Conservation (phyloP, 2,797 vertebrate genomes). For the Halcyon chelicuti region DNA sequence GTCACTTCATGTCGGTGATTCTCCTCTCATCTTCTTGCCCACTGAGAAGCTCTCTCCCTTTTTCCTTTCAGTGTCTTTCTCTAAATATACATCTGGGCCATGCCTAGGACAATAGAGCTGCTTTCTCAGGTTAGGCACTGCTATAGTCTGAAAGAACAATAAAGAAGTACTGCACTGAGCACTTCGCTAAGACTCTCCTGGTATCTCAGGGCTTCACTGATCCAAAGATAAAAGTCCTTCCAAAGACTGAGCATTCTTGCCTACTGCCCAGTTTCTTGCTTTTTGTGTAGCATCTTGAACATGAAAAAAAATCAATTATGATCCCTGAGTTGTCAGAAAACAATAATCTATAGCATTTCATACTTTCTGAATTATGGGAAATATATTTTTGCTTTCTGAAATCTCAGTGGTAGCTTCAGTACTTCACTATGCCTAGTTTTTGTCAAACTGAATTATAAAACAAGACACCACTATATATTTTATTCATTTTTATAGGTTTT, state of each 20-base stretch:
- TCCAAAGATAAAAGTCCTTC: neutral
- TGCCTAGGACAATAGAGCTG: neutral
- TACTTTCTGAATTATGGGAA: neutral
- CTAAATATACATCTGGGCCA: neutral
- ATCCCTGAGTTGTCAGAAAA: neutral
- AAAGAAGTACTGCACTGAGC: neutral
- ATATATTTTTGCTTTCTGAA: neutral
- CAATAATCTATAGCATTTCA: neutral
- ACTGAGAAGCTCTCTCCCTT: neutral
- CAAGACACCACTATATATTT: neutral
- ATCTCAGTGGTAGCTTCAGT: neutral
- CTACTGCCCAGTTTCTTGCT: neutral
- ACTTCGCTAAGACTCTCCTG: neutral
- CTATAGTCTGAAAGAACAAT: neutral
- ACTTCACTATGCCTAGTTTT: neutral
- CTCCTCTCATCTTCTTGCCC: neutral
- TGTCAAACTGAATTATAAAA: constrained; percentile 1
- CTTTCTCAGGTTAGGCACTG: neutral
- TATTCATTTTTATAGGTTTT: neutral
- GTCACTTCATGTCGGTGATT: neutral
- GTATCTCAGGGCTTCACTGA: neutral
- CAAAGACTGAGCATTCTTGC: neutral
- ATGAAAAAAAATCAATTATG: neutral
- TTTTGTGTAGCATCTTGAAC: neutral
- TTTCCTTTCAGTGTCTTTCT: neutral